Evolutionary conservation across 2,888 invertebrate genomes (phyloP), one percentile per base, ranked within the genome.

Genomic region (Megalurothrips usitatus): DNA sequence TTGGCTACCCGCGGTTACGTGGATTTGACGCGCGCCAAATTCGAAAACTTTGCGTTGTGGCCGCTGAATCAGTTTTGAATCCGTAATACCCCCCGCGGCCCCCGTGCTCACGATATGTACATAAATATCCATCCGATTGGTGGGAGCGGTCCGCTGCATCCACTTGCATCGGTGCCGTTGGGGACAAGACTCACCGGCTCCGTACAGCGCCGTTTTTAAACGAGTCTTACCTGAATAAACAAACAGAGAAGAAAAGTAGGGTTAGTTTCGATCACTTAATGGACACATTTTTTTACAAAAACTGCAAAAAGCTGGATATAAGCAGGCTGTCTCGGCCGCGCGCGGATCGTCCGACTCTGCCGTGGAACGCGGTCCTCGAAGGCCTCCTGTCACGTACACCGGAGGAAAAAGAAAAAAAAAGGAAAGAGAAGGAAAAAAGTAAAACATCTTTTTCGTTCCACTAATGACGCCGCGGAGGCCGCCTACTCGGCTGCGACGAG

Each of bases 111-210:
- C 68, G 68, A 75, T 75, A 75, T 75, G 68, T 26, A 75, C 68
- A 75, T 75, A 75, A 75, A 75, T 75, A 75, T 75, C 68, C 68
- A 75, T 75, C 23, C 68, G 23, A 75, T 75, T 75, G 1, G 68
- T 26, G 23, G 68, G 26, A 26, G 10, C 68, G 68, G 11, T 12
- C 68, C 23, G 23, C 68, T 26, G 26, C 58, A 43, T 43, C 34
- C 34, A 43, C 34, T 43, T 2, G 34, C 3, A 6, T 6, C 6
- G 3, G 34, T 43, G 3, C 58, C 58, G 58, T 58, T 58, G 6
- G 14, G 14, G 58, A 14, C 19, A 17, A 14, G 58, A 17, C 52
- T 52, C 12, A n/a, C 58, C 58, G 6, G 52, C 49, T 49, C 10
- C 49, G 17, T 17, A 14, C 52, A 52, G n/a, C n/a, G n/a, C n/a